Conservation (phyloP, 64 coral and sea anemone genomes). For the Exaiptasia diaphana region DNA sequence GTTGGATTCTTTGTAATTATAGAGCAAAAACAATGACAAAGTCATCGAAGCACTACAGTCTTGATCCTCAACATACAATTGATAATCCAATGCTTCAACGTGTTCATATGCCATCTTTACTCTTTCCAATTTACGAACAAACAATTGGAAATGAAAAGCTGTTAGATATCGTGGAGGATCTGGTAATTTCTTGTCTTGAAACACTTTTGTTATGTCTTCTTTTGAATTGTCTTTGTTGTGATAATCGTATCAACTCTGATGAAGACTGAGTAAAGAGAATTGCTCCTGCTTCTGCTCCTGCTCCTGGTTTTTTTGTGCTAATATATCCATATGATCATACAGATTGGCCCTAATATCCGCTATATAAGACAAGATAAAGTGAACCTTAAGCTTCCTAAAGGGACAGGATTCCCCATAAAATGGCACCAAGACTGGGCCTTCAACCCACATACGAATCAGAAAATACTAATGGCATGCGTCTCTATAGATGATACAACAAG, state of each 20-base stretch:
- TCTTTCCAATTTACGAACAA: neutral
- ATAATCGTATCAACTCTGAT: too few species aligned
- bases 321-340: neutral
- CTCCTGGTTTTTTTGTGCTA: too few species aligned
- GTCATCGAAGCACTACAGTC: neutral
- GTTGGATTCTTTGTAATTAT: too few species aligned
- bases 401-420: neutral
- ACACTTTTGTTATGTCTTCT: too few species aligned
- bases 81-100: slow-evolving; percentile 4
- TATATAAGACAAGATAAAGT: slow-evolving; percentile 2
- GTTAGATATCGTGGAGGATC: neutral
- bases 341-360: slow-evolving; percentile 16
- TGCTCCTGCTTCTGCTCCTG: too few species aligned
- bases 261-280: too few species aligned
- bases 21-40: neutral
- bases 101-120: neutral
- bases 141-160: neutral
- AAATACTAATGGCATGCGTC: neutral
- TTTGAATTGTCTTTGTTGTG: too few species aligned
- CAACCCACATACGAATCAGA: neutral
- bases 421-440: slow-evolving; percentile 30
- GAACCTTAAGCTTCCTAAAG: slow-evolving; percentile 8
- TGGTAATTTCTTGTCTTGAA: too few species aligned
- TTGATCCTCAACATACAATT: neutral
- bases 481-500: neutral